Base-by-base conservation (phyloP, 1,140 invertebrate genomes). In the Watersipora subatra region DNA sequence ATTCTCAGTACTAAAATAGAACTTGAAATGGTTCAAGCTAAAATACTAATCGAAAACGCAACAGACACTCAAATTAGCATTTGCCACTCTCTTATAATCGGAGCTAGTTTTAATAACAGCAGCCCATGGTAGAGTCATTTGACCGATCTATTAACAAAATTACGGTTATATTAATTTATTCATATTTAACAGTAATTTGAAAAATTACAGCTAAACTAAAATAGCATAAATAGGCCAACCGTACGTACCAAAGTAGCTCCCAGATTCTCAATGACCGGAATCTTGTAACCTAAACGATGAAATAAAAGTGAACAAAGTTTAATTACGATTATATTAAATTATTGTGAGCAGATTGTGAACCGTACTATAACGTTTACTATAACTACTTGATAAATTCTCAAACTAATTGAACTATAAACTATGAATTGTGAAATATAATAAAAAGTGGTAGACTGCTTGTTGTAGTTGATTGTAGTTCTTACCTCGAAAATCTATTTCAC, bases 191-290 rank as follows among this genome's bases (percentile, higher is more conserved):
- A n/a, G n/a, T n/a, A n/a, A n/a, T 30, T 30, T 25, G 20, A 12
- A n/a, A 26, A 24, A 24, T 58, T 29, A 67, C 22, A 56, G 22
- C 2, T 30, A 29, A 17, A 26, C 28, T 26, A 55, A 25, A 30
- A 19, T 15, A 25, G 17, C 46, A 15, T 61, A n/a, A n/a, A n/a
- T n/a, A n/a, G n/a, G n/a, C n/a, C n/a, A n/a, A n/a, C 46, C 46
- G 22, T 55, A 59, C 58, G 7, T 59, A 59, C 58, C 22, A 59
- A 28, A 12, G 58, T 59, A 17, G 58, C 58, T 24, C 58, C 58
- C 58, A 59, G 58, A 59, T 59, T 59, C 22, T 59, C 58, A 28
- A 59, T 59, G 7, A 59, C 58, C 17, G 58, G 58, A 59, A 59
- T 59, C 22, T 59, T 59, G 58, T 59, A 59, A 7, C 58, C 58